Evolutionary conservation across 2,888 invertebrate species (phyloP).

Genomic region (Phrixothrix hirtus): DNA sequence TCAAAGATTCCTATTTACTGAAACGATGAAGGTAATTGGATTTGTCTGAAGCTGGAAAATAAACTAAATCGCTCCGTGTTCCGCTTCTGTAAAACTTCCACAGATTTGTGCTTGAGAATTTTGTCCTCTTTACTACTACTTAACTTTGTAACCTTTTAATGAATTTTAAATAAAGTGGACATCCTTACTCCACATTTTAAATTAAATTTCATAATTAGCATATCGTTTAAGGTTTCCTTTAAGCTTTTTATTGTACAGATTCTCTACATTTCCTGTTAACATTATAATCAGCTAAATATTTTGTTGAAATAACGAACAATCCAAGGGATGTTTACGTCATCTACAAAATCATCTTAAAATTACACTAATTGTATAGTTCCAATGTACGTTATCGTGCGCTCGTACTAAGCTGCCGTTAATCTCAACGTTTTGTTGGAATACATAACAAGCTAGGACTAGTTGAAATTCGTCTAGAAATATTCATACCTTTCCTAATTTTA

Average conservation of each 20-base stretch:
- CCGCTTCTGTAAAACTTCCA: conserved; percentile 28
- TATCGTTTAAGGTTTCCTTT: neutral
- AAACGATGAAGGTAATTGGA: conserved; percentile 51
- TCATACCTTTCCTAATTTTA: too few relatives aligned
- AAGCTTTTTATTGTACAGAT: neutral
- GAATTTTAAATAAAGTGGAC: conserved; percentile 10
- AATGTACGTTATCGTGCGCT: too few relatives aligned
- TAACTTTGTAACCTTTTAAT: conserved; percentile 20
- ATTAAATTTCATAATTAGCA: too few relatives aligned
- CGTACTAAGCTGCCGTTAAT: too few relatives aligned
- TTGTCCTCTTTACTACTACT: conserved; percentile 18
- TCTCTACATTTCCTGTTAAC: neutral
- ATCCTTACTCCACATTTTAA: neutral
- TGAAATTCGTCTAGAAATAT: too few relatives aligned
- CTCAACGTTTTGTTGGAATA: too few relatives aligned
- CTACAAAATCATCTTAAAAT: too few relatives aligned
- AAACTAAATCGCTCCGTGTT: conserved; percentile 40
- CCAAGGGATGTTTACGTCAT: too few relatives aligned
- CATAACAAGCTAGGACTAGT: too few relatives aligned
- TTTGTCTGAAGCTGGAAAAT: conserved; percentile 43
- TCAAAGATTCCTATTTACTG: conserved; percentile 51
- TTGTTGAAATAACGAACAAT: too few relatives aligned
- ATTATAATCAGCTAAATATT: too few relatives aligned
- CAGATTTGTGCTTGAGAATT: conserved; percentile 20
- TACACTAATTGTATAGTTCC: too few relatives aligned